phyloP scores from a whole-genome alignment of 2,113 vertebrate genomes.

The Pholis gunnellus region DNA sequence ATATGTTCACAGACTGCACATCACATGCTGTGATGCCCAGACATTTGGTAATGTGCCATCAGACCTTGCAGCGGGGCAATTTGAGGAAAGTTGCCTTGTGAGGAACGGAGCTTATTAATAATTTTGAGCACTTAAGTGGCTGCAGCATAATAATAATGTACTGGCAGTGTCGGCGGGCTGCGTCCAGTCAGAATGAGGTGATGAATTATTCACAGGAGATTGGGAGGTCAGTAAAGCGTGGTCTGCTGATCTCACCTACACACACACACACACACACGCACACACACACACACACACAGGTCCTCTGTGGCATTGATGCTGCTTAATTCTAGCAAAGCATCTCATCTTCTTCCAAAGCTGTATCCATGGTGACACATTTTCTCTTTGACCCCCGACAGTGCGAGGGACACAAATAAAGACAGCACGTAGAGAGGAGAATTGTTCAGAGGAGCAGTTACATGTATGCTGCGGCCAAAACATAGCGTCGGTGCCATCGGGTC shows the following conservation, averaged over 20 bases:
- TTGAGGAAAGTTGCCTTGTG: conserved; percentile 9
- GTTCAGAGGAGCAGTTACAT: not conserved
- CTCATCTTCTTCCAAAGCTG: conserved; percentile 23
- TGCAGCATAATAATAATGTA: conserved; percentile 54
- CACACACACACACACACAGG: conserved; percentile 15
- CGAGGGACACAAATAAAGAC: not conserved
- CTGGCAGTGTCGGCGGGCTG: conserved; percentile 46
- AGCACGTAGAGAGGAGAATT: not conserved
- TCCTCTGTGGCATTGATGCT: conserved; percentile 4
- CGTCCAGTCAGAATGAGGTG: conserved; percentile 64
- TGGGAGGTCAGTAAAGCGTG: conserved; percentile 73
- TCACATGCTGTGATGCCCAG: conserved; percentile 5
- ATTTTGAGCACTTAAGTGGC: conserved; percentile 48
- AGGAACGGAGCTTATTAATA: conserved; percentile 56
- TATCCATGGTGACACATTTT: conserved; percentile 53
- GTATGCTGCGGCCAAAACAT: not conserved
- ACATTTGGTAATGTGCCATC: conserved; percentile 2
- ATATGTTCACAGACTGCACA: conserved; percentile 2
- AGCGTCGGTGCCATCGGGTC: not conserved
- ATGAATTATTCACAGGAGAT: conserved; percentile 79
- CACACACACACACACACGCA: conserved; percentile 21
- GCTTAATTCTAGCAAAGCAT: conserved; percentile 1
- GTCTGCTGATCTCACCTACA: conserved; percentile 42
- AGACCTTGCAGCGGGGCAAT: conserved; percentile 7
- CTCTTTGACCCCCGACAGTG: conserved; percentile 16